Percentiles rank a stretch among this genome's conserved stretches.
Evolutionary conservation across 2,888 invertebrate genomes (phyloP).

Genomic region (Perithous albicinctus): DNA sequence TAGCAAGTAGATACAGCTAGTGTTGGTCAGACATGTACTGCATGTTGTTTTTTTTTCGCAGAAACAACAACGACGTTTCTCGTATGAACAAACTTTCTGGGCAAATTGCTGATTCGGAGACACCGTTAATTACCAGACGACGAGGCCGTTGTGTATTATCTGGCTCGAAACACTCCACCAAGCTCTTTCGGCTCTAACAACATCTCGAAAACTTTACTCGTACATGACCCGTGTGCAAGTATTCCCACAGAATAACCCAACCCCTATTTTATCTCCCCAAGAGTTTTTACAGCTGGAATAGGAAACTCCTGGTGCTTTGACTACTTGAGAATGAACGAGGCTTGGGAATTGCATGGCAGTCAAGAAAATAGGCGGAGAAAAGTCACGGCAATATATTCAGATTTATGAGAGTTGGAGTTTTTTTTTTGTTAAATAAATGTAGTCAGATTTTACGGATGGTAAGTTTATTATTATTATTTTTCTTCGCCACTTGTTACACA

Average conservation of each 20-base stretch:
- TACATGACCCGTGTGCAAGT: conserved; percentile 21
- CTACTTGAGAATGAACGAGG: background rate
- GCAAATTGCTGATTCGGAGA: conserved; percentile 41
- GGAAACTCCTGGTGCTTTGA: conserved; percentile 16
- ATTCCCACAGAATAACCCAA: conserved; percentile 9
- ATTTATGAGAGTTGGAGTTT: background rate
- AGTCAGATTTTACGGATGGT: too few species aligned
- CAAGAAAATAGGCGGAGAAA: background rate
- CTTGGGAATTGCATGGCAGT: background rate
- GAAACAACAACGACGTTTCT: conserved; percentile 5
- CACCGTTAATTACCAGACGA: conserved; percentile 45
- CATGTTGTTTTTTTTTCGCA: too few species aligned
- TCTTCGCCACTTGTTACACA: too few species aligned
- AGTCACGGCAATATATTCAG: background rate
- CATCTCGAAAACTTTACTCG: conserved; percentile 30
- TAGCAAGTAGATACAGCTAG: background rate
- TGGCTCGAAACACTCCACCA: background rate
- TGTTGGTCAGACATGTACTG: background rate
- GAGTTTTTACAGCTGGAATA: conserved; percentile 10
- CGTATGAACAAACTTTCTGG: conserved; percentile 38
- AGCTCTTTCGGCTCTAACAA: conserved; percentile 7
- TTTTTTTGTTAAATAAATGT: background rate
- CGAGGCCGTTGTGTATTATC: conserved; percentile 39
- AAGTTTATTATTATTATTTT: too few species aligned
- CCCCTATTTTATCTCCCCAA: background rate